Evolutionary conservation across 2,797 vertebrate genomes (phyloP), one percentile per base, ranked within the genome.

Genomic region (Pangasius mekongensis): DNA sequence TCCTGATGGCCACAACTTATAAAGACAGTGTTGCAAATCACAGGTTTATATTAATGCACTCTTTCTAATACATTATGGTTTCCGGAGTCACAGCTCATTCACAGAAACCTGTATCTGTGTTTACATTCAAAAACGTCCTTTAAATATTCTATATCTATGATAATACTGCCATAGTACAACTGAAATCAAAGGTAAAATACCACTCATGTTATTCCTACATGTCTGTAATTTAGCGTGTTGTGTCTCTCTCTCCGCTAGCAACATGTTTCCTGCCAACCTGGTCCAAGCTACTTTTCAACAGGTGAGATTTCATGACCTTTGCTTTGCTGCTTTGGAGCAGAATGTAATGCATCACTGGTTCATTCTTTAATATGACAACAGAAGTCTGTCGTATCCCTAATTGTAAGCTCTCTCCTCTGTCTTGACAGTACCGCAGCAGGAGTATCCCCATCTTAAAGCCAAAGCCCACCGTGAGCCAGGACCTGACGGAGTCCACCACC

Each of bases 191-290:
- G 8, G 71, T 47, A 74, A 56, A 76, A 33, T 36, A 22, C 77
- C 24, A 18, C 18, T 11, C 13, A 3, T 20, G 10, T 13, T 16
- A 30, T 56, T 33, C 49, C 14, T 22, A 54, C 3, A 76, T 11
- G 2, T 76, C 76, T 66, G 5, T 64, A 30, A 83, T 43, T 67
- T 30, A 39, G 8, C 7, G 0, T 20, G 33, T n/a, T 80, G 2
- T 91, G 84, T 54, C 91, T 87, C 56, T 93, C 89, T 93, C 93
- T 91, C 69, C 92, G 94, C 91, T 92, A 99, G 98, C 93, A 99
- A 99, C 94, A 99, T 99, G 98, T 99, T 99, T 91, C 99, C 99
- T 87, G 97, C 98, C 92, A 99, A 99, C 93, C 94, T 99, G 94
- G 97, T 99, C 87, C 98, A 99, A 94, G 98, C 99, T 76, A 98